Percentiles rank a stretch among this genome's conserved stretches.
Conservation (phyloP, 2,113 vertebrate species). For the Asarcornis scutulata region DNA sequence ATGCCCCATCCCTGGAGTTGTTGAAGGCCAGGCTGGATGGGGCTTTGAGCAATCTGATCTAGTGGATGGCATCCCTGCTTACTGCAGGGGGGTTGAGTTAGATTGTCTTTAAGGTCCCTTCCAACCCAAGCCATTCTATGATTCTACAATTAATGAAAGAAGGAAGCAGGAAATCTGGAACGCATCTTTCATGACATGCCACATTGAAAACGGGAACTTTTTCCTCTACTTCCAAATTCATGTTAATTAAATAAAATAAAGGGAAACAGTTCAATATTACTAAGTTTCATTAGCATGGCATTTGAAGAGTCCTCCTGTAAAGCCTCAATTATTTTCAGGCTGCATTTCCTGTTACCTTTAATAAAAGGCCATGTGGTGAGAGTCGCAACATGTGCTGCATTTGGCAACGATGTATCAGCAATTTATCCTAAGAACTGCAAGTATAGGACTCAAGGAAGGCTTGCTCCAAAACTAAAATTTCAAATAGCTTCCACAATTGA, state of each 20-base stretch:
- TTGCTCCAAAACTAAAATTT: background rate
- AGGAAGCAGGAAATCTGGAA: background rate
- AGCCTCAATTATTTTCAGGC: background rate
- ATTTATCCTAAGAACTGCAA: background rate
- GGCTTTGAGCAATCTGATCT: too few species aligned
- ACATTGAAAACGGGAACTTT: background rate
- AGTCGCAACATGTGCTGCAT: background rate
- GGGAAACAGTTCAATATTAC: background rate
- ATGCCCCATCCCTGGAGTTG: too few species aligned
- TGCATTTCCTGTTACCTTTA: background rate
- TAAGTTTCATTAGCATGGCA: background rate
- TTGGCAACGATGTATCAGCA: background rate
- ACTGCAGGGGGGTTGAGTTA: too few species aligned
- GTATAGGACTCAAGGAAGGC: background rate
- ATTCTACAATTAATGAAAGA: background rate
- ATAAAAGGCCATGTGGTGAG: background rate
- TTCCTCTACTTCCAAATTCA: background rate
- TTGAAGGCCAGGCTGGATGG: too few species aligned
- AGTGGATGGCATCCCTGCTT: too few species aligned
- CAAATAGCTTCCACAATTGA: background rate
- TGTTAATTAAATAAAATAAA: background rate
- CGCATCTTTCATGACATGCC: background rate
- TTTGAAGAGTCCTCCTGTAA: background rate
- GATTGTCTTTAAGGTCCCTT: too few species aligned
- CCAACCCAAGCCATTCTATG: too few species aligned